Evolutionary conservation across 2,113 vertebrate species (phyloP).

Genomic region (Galemys pyrenaicus): DNA sequence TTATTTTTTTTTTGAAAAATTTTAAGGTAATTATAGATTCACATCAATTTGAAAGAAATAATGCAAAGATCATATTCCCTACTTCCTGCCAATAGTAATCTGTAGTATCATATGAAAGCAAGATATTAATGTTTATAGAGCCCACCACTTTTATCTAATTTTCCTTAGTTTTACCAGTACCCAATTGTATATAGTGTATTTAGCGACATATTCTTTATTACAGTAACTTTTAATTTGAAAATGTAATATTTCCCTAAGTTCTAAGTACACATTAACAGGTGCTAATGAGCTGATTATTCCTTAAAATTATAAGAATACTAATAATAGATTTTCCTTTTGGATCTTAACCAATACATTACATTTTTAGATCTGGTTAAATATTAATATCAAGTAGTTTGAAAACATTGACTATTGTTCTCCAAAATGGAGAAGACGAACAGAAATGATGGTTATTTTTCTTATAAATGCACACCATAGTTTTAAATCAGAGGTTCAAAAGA

Average conservation of each 20-base stretch:
- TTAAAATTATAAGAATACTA: slow-evolving; percentile 14
- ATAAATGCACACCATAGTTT: slow-evolving; percentile 76
- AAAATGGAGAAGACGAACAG: slow-evolving; percentile 39
- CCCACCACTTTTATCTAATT: not conserved
- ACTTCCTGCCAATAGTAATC: not conserved
- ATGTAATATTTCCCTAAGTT: not conserved
- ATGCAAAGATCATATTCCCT: not conserved
- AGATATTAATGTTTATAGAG: not conserved
- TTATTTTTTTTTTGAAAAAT: not conserved
- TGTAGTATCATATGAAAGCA: not conserved
- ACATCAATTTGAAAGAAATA: not conserved
- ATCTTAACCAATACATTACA: not conserved
- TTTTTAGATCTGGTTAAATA: slow-evolving; percentile 32
- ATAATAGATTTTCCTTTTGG: slow-evolving; percentile 10
- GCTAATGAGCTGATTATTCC: not conserved
- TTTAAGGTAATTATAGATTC: not conserved
- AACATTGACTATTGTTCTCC: not conserved
- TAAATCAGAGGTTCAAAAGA: slow-evolving; percentile 83
- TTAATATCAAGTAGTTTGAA: slow-evolving; percentile 39
- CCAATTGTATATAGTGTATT: not conserved
- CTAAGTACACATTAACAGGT: not conserved
- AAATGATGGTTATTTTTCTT: slow-evolving; percentile 29
- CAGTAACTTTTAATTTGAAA: not conserved
- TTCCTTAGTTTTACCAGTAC: not conserved
- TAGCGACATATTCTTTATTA: not conserved